Conservation (phyloP, 2,888 invertebrate genomes). For the Stenodema calcarata region DNA sequence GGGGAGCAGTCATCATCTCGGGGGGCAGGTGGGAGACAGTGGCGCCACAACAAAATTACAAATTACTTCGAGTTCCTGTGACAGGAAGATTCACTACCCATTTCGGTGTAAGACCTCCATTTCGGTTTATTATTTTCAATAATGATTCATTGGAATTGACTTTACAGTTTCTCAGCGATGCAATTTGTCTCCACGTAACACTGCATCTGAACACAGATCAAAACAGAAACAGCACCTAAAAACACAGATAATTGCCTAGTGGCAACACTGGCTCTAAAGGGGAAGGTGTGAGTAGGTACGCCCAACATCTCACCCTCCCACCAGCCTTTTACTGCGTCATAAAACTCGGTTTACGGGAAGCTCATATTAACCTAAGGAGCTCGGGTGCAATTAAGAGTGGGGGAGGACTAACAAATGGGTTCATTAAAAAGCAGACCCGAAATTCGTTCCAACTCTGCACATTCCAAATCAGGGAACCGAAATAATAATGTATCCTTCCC, state of each 20-base stretch:
- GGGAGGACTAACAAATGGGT: background rate
- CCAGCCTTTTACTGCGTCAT: conserved; percentile 5
- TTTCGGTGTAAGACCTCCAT: no score
- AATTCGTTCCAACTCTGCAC: background rate
- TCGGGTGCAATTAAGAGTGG: conserved; percentile 20
- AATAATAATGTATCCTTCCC: background rate
- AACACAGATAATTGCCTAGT: background rate
- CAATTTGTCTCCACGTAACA: no score
- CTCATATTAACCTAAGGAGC: background rate
- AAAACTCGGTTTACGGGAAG: conserved; percentile 10
- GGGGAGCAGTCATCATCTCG: background rate
- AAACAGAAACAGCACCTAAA: no score
- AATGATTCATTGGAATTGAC: no score
- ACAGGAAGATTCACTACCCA: no score
- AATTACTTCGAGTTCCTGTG: background rate
- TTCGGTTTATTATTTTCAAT: no score
- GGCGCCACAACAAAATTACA: background rate
- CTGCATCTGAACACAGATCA: no score
- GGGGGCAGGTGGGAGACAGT: background rate
- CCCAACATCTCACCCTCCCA: background rate
- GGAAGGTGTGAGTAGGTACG: background rate
- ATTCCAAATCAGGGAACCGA: background rate
- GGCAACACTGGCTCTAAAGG: background rate
- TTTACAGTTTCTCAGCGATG: no score
- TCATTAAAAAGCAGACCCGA: conserved; percentile 6